Percentiles rank a stretch among this genome's conserved stretches.
Conservation (phyloP, 2,113 vertebrate species). For the Cheirogaleus medius region DNA sequence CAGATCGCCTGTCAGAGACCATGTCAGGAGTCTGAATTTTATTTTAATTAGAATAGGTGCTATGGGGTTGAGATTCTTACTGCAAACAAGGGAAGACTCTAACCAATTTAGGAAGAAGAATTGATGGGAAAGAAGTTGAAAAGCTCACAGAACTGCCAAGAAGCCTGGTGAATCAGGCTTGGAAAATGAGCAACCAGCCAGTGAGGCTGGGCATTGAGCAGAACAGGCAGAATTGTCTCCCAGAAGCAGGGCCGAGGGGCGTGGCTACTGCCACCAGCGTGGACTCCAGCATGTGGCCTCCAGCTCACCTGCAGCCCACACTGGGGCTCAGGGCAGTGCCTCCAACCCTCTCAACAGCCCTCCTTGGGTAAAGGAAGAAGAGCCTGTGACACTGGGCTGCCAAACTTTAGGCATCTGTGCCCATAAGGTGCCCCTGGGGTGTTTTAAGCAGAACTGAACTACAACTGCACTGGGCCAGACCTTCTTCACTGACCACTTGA, state of each 20-base stretch:
- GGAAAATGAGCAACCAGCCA: not conserved
- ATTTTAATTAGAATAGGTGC: not conserved
- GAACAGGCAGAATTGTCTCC: not conserved
- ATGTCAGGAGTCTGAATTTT: not conserved
- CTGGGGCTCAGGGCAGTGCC: not conserved
- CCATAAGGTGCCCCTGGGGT: too few relatives aligned
- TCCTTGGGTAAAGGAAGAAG: not conserved
- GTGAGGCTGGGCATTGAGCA: not conserved
- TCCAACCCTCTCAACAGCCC: not conserved
- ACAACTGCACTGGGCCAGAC: too few relatives aligned
- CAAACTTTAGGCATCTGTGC: not conserved
- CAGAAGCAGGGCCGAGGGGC: not conserved
- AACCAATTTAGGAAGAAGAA: not conserved
- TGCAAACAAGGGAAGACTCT: not conserved
- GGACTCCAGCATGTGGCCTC: not conserved
- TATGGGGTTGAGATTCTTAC: not conserved
- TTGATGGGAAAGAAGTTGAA: not conserved
- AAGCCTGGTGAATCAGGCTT: not conserved
- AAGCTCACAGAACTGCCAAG: not conserved
- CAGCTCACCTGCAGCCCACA: too few relatives aligned
- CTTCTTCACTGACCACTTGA: not conserved
- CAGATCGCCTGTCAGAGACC: not conserved
- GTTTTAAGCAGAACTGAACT: not conserved
- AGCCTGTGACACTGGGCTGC: not conserved
- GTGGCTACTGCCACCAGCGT: not conserved